Base-by-base conservation (phyloP, 1,140 invertebrate species). In the Drosophila bocki region DNA sequence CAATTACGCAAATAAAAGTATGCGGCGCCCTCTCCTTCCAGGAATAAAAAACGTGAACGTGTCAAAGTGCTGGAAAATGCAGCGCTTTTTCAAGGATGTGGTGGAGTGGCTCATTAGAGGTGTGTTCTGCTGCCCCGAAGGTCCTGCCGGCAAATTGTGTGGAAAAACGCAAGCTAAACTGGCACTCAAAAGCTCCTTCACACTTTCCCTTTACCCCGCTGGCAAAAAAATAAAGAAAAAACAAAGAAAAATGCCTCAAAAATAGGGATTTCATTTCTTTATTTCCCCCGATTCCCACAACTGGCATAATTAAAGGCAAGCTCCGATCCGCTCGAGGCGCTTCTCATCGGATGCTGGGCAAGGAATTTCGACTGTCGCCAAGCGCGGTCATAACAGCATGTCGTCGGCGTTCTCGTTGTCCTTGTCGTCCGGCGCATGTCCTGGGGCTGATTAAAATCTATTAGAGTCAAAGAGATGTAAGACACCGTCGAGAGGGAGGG, bases 381-480 rank as follows among this genome's bases (percentile, higher is more conserved):
- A 67, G 65, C 60, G 67, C 61, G 72, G 63, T 60, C 76, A 56
- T 78, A 83, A 88, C 85, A 84, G 85, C 84, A 83, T 83, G 84
- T 75, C 56, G 72, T 75, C 65, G 69, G 75, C 78, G 60, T 64
- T 35, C 54, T 60, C 50, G 61, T 70, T 76, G 69, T 85, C 68
- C 37, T 59, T 74, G 75, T 63, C 60, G 79, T 78, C 79, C 79
- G 76, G 64, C 71, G 80, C 37, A 84, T 91, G 70, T 82, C 90
- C 90, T 82, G 90, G 63, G 90, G 90, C 90, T 91, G 90, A 91
- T 91, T 91, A 91, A 91, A 91, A 91, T 91, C 90, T 91, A 91
- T 91, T 90, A 90, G 82, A 90, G 81, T 90, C 85, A 90, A 90
- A 90, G 85, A 90, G 85, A 85, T 85, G 78, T 90, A 85, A 90